phyloP scores from a whole-genome alignment of 1,140 invertebrate species.

The Drosophila pandora region DNA sequence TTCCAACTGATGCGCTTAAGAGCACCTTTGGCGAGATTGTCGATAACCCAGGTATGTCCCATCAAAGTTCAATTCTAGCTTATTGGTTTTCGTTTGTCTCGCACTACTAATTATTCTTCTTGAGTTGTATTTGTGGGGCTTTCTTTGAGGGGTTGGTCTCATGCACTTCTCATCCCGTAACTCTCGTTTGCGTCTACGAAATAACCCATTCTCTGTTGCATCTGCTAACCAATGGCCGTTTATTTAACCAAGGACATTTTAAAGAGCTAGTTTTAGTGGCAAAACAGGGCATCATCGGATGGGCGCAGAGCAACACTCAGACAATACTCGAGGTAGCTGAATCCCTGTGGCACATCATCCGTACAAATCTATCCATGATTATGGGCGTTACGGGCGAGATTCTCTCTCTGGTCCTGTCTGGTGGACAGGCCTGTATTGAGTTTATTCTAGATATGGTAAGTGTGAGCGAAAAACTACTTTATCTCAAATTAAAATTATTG shows the following conservation, averaged over 20 bases:
- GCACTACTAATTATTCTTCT: slow-evolving; percentile 21
- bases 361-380: slow-evolving; percentile 96
- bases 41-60: slow-evolving; percentile 79
- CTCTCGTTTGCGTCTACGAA: slow-evolving; percentile 57
- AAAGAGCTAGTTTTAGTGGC: slow-evolving; percentile 84
- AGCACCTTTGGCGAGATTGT: slow-evolving; percentile 86
- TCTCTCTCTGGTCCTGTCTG: slow-evolving; percentile 94
- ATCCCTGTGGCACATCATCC: slow-evolving; percentile 96
- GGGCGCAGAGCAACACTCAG: slow-evolving; percentile 96
- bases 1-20: slow-evolving; percentile 87
- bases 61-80: not conserved
- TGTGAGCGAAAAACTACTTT: not conserved
- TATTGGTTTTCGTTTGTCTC: slow-evolving; percentile 36
- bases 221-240: slow-evolving; percentile 76
- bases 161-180: slow-evolving; percentile 43
- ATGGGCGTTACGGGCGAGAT: slow-evolving; percentile 93
- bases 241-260: slow-evolving; percentile 84
- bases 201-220: slow-evolving; percentile 81
- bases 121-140: slow-evolving; percentile 39
- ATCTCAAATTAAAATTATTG: not conserved
- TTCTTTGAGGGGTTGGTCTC: slow-evolving; percentile 10
- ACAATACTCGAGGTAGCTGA: slow-evolving; percentile 95
- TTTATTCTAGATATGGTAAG: slow-evolving; percentile 95
- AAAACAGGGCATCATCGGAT: slow-evolving; percentile 88
- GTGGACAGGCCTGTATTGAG: slow-evolving; percentile 96